phyloP scores from a whole-genome alignment of 1,140 invertebrate species.

The Drosophila biarmipes region DNA sequence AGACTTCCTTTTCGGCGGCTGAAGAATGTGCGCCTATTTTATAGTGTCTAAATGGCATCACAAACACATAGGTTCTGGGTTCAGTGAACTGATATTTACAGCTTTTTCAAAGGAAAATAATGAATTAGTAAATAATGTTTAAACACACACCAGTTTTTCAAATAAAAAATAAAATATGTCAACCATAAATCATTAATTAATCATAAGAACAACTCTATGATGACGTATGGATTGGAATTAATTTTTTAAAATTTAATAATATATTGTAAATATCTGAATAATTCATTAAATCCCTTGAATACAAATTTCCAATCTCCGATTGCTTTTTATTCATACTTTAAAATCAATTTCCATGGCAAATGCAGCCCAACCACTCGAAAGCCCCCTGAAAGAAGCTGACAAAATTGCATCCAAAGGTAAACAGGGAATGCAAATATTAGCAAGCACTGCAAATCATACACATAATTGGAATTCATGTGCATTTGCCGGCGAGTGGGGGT shows the following conservation, averaged over 20 bases:
- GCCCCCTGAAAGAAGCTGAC: slow-evolving; percentile 60
- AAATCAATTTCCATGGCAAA: neutral
- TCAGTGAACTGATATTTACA: neutral
- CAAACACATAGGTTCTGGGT: neutral
- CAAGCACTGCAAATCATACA: slow-evolving; percentile 75
- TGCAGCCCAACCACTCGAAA: neutral
- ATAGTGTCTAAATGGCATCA: neutral
- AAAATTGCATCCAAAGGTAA: slow-evolving; percentile 75
- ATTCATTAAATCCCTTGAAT: no score
- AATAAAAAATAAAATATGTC: no score
- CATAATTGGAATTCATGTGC: slow-evolving; percentile 74
- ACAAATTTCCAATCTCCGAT: no score
- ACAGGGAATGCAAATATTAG: slow-evolving; percentile 74
- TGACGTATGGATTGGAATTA: no score
- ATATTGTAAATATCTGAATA: no score
- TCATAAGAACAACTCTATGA: no score
- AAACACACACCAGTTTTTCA: no score
- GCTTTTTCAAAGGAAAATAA: neutral
- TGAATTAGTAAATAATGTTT: no score
- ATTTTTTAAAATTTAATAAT: no score
- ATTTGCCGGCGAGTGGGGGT: slow-evolving; percentile 20
- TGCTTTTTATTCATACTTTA: neutral
- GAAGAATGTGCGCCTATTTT: neutral
- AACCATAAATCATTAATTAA: no score
- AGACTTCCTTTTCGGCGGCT: neutral